Conservation (phyloP, 2,888 invertebrate genomes). For the Thumatha senex region DNA sequence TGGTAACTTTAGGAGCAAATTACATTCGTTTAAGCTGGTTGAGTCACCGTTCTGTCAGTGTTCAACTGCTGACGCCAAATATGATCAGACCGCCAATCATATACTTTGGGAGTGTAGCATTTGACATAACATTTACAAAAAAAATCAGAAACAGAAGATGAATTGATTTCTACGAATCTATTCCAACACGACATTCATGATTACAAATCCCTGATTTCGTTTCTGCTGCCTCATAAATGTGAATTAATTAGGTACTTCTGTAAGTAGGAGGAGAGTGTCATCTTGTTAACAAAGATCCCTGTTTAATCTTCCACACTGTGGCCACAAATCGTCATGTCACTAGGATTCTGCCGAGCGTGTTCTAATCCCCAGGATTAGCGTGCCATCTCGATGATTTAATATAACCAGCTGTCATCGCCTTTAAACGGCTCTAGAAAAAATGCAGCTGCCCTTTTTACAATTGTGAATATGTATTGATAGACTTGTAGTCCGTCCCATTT, state of each 20-base stretch:
- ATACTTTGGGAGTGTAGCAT: too few relatives aligned
- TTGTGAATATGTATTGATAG: not conserved
- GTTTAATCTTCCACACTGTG: conserved; percentile 34
- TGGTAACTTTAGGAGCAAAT: too few relatives aligned
- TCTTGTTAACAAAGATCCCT: conserved; percentile 17
- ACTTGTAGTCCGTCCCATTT: too few relatives aligned
- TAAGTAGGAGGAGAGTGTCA: not conserved
- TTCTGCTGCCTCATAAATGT: not conserved
- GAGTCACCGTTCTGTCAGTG: too few relatives aligned
- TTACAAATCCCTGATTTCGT: conserved; percentile 1
- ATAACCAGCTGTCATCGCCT: conserved; percentile 69
- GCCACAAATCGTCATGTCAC: conserved; percentile 56
- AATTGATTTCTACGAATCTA: too few relatives aligned
- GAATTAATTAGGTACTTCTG: not conserved
- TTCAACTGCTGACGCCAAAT: too few relatives aligned
- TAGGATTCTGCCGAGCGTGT: conserved; percentile 46
- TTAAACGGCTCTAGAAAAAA: conserved; percentile 21
- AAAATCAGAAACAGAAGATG: too few relatives aligned
- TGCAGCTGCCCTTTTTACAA: not conserved
- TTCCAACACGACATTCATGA: not conserved
- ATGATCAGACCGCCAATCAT: too few relatives aligned
- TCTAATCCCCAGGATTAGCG: conserved; percentile 56
- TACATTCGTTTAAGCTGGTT: too few relatives aligned
- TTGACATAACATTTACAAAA: too few relatives aligned
- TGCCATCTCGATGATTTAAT: conserved; percentile 57